Conservation (phyloP, 1,140 invertebrate genomes). For the Pseudomyrmex concolor region DNA sequence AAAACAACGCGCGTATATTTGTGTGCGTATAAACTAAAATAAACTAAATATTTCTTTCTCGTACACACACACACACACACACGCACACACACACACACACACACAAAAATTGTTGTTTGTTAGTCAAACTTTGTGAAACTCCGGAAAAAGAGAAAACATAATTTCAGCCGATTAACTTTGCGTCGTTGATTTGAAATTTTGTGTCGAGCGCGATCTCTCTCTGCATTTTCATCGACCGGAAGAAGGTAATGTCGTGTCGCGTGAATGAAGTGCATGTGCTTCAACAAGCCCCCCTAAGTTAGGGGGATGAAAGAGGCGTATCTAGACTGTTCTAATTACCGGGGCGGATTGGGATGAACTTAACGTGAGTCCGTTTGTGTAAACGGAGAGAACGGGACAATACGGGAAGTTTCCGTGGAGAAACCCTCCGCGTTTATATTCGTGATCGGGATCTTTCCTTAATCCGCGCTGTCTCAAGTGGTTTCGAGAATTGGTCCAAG, state of each 20-base stretch:
- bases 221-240: not conserved
- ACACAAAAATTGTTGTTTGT: constrained; percentile 44
- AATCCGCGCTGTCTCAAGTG: constrained; percentile 65
- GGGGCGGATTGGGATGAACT: constrained; percentile 64
- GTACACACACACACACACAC: not conserved
- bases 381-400: constrained; percentile 61
- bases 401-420: constrained; percentile 55
- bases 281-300: constrained; percentile 45
- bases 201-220: not conserved
- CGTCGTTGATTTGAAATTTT: constrained; percentile 18
- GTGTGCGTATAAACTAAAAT: constrained; percentile 22
- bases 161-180: constrained; percentile 45
- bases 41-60: constrained; percentile 27
- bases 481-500: constrained; percentile 70
- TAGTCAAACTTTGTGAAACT: constrained; percentile 12
- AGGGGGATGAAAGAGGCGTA: constrained; percentile 60
- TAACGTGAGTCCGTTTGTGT: constrained; percentile 54
- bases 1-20: constrained; percentile 14
- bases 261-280: constrained; percentile 5
- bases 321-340: constrained; percentile 67
- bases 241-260: not conserved
- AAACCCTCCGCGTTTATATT: constrained; percentile 67
- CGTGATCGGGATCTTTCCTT: constrained; percentile 72
- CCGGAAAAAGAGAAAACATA: constrained; percentile 34
- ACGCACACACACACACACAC: too few relatives aligned